Evolutionary conservation across 2,888 invertebrate species (phyloP).

Genomic region (Amiota minor): DNA sequence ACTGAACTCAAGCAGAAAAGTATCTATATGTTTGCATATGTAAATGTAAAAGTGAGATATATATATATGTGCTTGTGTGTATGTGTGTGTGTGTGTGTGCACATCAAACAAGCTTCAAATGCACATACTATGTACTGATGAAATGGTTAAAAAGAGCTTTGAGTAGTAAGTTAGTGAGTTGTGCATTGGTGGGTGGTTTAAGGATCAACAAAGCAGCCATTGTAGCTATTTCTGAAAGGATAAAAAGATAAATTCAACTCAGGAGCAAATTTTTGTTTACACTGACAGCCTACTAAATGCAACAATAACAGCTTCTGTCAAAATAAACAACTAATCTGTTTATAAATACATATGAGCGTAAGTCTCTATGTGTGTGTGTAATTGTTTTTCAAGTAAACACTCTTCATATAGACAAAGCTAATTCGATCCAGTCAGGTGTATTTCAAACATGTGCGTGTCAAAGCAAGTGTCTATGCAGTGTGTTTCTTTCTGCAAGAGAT

Average conservation of each 20-base stretch:
- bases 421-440: slow-evolving; percentile 3
- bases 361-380: slow-evolving; percentile 5
- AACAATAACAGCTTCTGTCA: slow-evolving; percentile 64
- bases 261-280: slow-evolving; percentile 48
- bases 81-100: slow-evolving; percentile 44
- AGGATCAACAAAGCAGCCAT: background rate
- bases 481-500: too few relatives aligned
- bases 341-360: background rate
- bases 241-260: background rate
- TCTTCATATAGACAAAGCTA: background rate
- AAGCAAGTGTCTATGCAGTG: too few relatives aligned
- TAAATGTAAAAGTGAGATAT: slow-evolving; percentile 32
- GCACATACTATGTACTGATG: background rate
- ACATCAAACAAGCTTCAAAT: slow-evolving; percentile 1
- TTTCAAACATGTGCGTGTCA: too few relatives aligned
- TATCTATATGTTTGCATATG: slow-evolving; percentile 33
- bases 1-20: slow-evolving; percentile 57
- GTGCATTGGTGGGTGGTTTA: background rate
- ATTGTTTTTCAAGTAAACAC: slow-evolving; percentile 21
- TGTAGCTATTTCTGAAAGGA: slow-evolving; percentile 34
- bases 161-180: background rate
- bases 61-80: too few relatives aligned
- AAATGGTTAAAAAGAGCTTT: too few relatives aligned
- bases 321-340: slow-evolving; percentile 61
- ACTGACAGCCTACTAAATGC: slow-evolving; percentile 51